Evolutionary conservation across 2,888 invertebrate genomes (phyloP).

Genomic region (Actias luna): DNA sequence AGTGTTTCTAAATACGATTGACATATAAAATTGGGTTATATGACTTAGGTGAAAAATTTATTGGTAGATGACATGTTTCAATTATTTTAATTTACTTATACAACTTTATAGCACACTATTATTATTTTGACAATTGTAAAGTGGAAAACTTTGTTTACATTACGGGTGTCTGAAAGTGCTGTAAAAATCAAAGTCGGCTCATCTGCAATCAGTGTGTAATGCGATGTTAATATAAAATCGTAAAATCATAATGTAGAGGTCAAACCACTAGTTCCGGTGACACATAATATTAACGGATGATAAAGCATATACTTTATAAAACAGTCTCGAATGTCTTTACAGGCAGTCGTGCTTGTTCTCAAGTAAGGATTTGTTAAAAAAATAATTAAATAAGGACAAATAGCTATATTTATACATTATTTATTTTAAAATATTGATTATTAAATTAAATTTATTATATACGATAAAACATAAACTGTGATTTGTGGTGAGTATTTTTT

Average conservation of each 20-base stretch:
- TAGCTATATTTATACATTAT: too few relatives aligned
- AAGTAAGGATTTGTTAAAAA: neutral
- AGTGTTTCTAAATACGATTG: neutral
- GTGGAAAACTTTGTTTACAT: too few relatives aligned
- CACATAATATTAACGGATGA: neutral
- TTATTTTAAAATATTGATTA: too few relatives aligned
- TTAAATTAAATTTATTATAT: too few relatives aligned
- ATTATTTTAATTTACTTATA: neutral
- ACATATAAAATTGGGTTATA: neutral
- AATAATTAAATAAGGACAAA: neutral
- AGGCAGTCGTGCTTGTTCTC: neutral
- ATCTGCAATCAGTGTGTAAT: neutral
- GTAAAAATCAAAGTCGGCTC: neutral
- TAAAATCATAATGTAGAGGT: constrained; percentile 4
- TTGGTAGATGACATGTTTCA: neutral
- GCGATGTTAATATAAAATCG: neutral
- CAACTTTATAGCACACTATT: too few relatives aligned
- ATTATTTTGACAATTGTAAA: too few relatives aligned
- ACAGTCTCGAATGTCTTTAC: neutral
- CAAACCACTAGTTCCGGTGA: neutral
- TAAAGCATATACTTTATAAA: neutral
- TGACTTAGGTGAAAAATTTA: neutral
- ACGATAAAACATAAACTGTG: neutral
- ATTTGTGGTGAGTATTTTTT: neutral
- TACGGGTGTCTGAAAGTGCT: neutral